These are phyloP conservation scores for Thamnophis elegans DNA, from an alignment of 2,797 vertebrate species.

Conservation along the genomic window DNA sequence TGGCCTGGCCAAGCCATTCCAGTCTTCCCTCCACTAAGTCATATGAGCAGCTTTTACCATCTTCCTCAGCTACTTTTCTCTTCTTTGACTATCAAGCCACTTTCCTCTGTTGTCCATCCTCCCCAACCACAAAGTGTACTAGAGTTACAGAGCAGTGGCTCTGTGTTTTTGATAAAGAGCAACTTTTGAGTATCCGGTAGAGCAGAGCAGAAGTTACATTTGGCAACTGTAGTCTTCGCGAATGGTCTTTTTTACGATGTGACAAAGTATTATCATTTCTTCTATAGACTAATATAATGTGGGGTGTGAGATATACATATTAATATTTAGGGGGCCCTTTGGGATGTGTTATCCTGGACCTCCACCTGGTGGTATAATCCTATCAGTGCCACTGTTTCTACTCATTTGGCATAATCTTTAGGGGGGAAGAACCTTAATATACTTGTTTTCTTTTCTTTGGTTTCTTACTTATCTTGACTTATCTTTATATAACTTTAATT, in stretches of 20 bases:
- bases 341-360: not conserved
- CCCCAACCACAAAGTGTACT: not conserved
- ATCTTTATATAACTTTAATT: not conserved
- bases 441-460: not conserved
- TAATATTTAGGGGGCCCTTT: not conserved
- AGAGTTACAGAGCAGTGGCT: not conserved
- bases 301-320: not conserved
- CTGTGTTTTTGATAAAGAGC: not conserved
- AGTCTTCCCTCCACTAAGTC: not conserved
- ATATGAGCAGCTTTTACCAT: not conserved
- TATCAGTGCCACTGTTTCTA: not conserved
- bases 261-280: not conserved
- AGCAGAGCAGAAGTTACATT: not conserved
- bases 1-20: not conserved
- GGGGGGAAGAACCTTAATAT: not conserved
- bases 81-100: not conserved
- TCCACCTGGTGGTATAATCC: not conserved
- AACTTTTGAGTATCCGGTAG: not conserved
- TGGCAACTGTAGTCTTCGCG: not conserved
- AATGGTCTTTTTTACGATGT: not conserved
- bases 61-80: not conserved
- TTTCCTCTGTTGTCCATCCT: not conserved
- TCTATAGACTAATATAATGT: not conserved
- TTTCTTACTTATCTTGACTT: not conserved
- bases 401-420: not conserved